phyloP scores from a whole-genome alignment of 2,113 vertebrate genomes.

The Leuciscus idus region DNA sequence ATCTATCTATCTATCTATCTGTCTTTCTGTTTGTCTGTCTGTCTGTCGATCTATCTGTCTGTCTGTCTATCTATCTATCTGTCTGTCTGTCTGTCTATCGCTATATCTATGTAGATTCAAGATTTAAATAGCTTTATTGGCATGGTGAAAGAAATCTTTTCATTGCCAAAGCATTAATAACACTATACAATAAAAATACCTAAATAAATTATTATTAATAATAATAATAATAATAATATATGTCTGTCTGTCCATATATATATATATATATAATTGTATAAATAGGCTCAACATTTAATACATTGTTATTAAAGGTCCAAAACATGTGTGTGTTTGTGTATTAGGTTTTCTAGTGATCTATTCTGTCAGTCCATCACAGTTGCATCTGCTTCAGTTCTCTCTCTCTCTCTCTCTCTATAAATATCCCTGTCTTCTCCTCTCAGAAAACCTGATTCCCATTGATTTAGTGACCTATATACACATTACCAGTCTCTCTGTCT shows the following conservation, averaged over 20 bases:
- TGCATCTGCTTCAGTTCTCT: slow-evolving; percentile 53
- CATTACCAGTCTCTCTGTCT: slow-evolving; percentile 65
- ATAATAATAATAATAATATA: no score
- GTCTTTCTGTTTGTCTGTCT: no score
- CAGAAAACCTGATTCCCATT: slow-evolving; percentile 81
- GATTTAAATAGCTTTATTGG: no score
- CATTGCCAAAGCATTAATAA: no score
- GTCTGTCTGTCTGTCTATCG: background rate
- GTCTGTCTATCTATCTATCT: no score
- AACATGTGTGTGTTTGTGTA: background rate
- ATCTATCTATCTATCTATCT: no score
- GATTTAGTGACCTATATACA: slow-evolving; percentile 82
- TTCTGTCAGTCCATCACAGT: slow-evolving; percentile 61
- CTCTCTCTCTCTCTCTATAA: slow-evolving; percentile 67
- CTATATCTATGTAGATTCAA: slow-evolving; percentile 43
- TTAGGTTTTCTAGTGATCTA: slow-evolving; percentile 45
- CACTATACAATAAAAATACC: no score
- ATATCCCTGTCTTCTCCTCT: slow-evolving; percentile 69
- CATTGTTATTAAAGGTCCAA: background rate
- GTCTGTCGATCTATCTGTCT: no score
- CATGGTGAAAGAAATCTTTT: no score
- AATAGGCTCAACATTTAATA: background rate
- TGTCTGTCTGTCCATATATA: no score
- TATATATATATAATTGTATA: no score
- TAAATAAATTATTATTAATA: no score